These are phyloP conservation scores for Spondyliosoma cantharus DNA, from an alignment of 2,797 vertebrate genomes.

Conservation along the genomic window DNA sequence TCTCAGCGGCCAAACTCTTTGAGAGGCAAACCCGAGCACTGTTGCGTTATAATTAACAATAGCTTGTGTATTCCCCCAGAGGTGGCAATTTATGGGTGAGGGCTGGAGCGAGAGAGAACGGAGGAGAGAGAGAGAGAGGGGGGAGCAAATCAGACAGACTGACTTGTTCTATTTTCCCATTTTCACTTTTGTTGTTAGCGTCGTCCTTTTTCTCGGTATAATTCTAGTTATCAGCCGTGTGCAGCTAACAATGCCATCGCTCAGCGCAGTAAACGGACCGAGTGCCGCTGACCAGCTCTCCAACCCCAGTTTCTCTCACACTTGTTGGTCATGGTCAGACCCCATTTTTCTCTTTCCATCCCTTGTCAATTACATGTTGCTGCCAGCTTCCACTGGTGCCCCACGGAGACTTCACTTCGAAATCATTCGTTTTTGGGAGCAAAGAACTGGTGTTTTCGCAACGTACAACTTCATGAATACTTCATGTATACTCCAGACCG, in stretches of 20 bases:
- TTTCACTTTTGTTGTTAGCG: neutral
- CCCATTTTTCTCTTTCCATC: slow-evolving; percentile 28
- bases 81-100: slow-evolving; percentile 61
- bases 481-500: slow-evolving; percentile 11
- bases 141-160: slow-evolving; percentile 3
- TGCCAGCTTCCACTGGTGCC: slow-evolving; percentile 22
- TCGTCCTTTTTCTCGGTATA: neutral
- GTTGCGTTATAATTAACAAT: slow-evolving; percentile 74
- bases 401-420: slow-evolving; percentile 27
- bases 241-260: neutral
- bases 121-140: neutral
- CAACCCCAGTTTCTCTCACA: slow-evolving; percentile 23
- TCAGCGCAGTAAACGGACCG: slow-evolving; percentile 8
- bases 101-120: slow-evolving; percentile 27
- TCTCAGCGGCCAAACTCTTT: slow-evolving; percentile 75
- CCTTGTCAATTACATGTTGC: slow-evolving; percentile 41
- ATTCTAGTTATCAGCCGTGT: slow-evolving; percentile 9
- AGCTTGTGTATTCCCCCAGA: slow-evolving; percentile 65
- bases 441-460: slow-evolving; percentile 15
- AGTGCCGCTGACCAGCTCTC: slow-evolving; percentile 32
- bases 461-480: slow-evolving; percentile 22
- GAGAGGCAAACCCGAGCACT: slow-evolving; percentile 67
- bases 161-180: slow-evolving; percentile 33
- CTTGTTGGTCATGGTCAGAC: slow-evolving; percentile 25
- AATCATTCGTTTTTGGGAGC: slow-evolving; percentile 22